Evolutionary conservation across 2,888 invertebrate genomes (phyloP).

Genomic region (Adelognathus sp.): DNA sequence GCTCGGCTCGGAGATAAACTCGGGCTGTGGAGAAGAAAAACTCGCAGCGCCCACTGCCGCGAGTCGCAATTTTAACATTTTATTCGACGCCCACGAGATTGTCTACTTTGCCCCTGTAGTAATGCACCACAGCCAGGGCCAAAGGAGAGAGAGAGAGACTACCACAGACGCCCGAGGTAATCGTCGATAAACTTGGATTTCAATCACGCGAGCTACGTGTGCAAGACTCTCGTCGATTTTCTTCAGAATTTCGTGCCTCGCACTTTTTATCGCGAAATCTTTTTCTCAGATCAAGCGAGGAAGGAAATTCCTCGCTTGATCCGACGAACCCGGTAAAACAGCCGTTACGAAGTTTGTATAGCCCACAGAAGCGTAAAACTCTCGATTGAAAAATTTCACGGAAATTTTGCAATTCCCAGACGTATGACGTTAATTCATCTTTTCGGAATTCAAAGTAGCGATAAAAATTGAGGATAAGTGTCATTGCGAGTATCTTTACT

Average conservation of each 20-base stretch:
- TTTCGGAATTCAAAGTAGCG: no score
- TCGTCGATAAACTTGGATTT: conserved; percentile 55
- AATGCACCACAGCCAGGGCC: background rate
- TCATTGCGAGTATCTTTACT: no score
- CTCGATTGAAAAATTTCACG: background rate
- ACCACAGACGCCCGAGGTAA: conserved; percentile 26
- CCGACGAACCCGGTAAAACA: background rate
- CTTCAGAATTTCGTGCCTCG: conserved; percentile 6
- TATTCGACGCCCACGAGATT: conserved; percentile 21
- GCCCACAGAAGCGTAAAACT: background rate
- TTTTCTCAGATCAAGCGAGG: background rate
- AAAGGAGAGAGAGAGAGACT: background rate
- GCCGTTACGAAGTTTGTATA: background rate
- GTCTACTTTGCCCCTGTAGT: background rate
- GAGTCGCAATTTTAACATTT: conserved; percentile 30
- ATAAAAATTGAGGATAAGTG: no score
- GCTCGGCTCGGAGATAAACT: conserved; percentile 39
- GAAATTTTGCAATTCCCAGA: background rate
- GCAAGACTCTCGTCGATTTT: conserved; percentile 7
- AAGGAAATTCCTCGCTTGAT: background rate
- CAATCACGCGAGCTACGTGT: conserved; percentile 34
- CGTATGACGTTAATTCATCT: background rate
- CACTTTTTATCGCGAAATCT: no score
- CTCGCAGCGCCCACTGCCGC: conserved; percentile 40
- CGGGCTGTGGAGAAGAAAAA: conserved; percentile 21